Conservation (phyloP, 2,113 vertebrate species). For the Calonectris borealis region DNA sequence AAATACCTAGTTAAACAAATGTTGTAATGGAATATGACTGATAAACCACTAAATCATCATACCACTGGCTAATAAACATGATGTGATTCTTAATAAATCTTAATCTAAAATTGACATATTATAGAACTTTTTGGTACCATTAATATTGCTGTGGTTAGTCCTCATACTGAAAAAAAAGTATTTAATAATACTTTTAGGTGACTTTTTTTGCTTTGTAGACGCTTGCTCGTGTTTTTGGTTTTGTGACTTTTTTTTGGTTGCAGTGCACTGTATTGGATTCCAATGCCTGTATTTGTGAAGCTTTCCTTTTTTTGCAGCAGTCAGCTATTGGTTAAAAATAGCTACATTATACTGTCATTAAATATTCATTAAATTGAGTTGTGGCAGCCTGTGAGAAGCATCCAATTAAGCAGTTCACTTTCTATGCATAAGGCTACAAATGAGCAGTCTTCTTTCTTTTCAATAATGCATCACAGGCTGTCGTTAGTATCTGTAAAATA, state of each 20-base stretch:
- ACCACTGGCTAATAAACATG: neutral
- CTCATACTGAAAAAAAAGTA: neutral
- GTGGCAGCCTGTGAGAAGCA: conserved; percentile 8
- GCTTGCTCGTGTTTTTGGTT: fast-evolving
- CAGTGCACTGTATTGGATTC: neutral
- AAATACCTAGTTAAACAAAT: neutral
- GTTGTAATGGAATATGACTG: neutral
- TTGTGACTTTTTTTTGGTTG: neutral
- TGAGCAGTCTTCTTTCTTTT: conserved; percentile 5
- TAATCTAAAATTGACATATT: neutral
- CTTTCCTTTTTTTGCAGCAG: neutral
- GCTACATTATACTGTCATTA: neutral
- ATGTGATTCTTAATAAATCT: neutral
- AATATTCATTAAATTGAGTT: conserved; percentile 45
- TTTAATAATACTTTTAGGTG: neutral
- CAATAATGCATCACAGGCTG: conserved; percentile 35
- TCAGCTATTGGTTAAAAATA: conserved; percentile 43
- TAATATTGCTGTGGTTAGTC: neutral
- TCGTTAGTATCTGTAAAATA: conserved; percentile 30
- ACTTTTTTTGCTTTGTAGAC: neutral
- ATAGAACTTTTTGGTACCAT: neutral
- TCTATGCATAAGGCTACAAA: conserved; percentile 28
- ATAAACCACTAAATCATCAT: neutral
- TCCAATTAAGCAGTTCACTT: conserved; percentile 23
- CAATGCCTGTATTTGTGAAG: neutral